Conservation (phyloP, 2,113 vertebrate genomes). For the Delphinapterus leucas region DNA sequence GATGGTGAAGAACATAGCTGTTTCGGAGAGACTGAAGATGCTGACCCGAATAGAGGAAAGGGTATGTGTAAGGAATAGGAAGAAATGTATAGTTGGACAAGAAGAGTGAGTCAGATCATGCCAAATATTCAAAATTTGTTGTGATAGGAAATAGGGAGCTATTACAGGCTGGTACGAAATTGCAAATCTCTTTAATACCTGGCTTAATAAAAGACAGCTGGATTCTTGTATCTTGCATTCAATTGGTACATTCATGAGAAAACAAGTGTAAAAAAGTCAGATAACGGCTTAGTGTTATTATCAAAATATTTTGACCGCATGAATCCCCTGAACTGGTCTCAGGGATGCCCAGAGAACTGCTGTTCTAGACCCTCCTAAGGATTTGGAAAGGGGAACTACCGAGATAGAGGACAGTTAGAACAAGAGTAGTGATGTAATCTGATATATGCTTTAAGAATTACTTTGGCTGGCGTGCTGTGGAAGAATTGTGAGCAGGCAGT, state of each 20-base stretch:
- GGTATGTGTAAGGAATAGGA: not conserved
- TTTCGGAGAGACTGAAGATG: not conserved
- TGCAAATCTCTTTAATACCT: not conserved
- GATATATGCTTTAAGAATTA: not conserved
- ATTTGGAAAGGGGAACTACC: not conserved
- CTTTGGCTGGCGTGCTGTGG: not conserved
- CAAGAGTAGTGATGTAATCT: not conserved
- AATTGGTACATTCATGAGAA: not conserved
- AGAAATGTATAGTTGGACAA: not conserved
- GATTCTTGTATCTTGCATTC: not conserved
- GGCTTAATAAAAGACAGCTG: not conserved
- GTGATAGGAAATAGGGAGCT: not conserved
- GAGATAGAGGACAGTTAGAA: not conserved
- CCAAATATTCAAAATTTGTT: not conserved
- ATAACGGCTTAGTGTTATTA: not conserved
- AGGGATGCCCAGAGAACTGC: not conserved
- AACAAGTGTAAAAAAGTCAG: not conserved
- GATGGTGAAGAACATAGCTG: not conserved
- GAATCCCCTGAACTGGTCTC: not conserved
- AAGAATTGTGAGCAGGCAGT: not conserved
- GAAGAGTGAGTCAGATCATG: not conserved
- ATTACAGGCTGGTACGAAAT: not conserved
- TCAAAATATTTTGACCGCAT: not conserved
- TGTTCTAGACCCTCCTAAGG: not conserved
- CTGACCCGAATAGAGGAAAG: not conserved